phyloP scores from a whole-genome alignment of 2,797 vertebrate species.

The Coregonus ussuriensis region DNA sequence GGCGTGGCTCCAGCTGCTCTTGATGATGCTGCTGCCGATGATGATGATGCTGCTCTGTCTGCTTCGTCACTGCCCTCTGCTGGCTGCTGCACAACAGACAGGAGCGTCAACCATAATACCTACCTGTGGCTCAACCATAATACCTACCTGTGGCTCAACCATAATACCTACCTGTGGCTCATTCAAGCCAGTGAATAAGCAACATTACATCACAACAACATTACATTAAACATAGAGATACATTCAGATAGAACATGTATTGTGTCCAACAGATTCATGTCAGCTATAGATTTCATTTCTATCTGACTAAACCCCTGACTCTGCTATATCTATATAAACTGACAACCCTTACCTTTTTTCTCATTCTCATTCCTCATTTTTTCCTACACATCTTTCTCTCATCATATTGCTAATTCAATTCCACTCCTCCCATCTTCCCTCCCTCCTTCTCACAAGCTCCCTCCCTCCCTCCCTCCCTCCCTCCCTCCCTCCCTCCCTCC shows the following conservation, averaged over 20 bases:
- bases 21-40: conserved; percentile 27
- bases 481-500: neutral
- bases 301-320: neutral
- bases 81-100: conserved; percentile 47
- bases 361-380: no score
- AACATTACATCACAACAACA: neutral
- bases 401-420: neutral
- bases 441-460: neutral
- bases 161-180: neutral
- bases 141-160: no score
- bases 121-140: no score
- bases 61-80: conserved; percentile 56
- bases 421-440: neutral
- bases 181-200: neutral
- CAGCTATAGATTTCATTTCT: neutral
- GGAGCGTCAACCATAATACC: no score
- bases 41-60: conserved; percentile 28
- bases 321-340: no score
- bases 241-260: neutral
- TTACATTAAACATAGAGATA: neutral
- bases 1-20: conserved; percentile 65
- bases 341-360: neutral
- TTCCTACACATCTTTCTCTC: neutral
- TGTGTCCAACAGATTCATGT: neutral
- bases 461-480: no score